Percentiles rank a stretch among this genome's conserved stretches.
Conservation (phyloP, 1,140 invertebrate genomes). For the Zaprionus kolodkinae region DNA sequence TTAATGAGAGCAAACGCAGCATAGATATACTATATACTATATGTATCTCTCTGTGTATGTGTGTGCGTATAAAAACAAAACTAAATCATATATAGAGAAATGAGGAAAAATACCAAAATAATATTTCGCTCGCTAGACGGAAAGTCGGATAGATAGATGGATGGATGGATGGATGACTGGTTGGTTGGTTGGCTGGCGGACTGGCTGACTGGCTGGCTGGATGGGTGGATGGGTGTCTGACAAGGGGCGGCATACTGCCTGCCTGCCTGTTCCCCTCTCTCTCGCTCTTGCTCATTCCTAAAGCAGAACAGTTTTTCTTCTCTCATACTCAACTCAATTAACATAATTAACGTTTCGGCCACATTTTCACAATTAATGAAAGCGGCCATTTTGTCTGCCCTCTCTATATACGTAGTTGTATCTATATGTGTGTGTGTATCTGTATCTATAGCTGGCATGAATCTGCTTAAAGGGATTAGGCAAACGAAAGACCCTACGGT, state of each 20-base stretch:
- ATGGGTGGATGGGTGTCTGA: constrained; percentile 33
- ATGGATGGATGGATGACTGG: constrained; percentile 49
- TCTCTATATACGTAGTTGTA: not conserved
- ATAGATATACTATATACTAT: constrained; percentile 8
- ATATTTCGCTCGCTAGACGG: constrained; percentile 69
- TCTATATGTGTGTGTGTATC: not conserved
- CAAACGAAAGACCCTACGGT: not conserved
- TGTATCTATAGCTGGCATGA: constrained; percentile 8
- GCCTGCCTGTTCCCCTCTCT: not conserved
- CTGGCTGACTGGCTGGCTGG: constrained; percentile 13
- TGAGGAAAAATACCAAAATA: constrained; percentile 70
- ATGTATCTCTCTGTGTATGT: constrained; percentile 9
- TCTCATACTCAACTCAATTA: constrained; percentile 63
- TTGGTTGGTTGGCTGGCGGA: constrained; percentile 28
- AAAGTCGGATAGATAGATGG: constrained; percentile 45
- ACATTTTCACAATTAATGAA: constrained; percentile 77
- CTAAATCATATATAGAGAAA: constrained; percentile 67
- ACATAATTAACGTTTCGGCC: constrained; percentile 72
- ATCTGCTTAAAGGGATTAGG: constrained; percentile 42
- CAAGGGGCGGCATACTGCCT: constrained; percentile 45
- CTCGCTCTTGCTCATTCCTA: not conserved
- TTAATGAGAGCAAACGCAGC: constrained; percentile 77
- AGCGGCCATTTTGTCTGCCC: constrained; percentile 65
- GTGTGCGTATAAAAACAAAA: constrained; percentile 41
- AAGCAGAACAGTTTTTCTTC: constrained; percentile 15